Evolutionary conservation across 2,113 vertebrate genomes (phyloP).

Genomic region (Brachyhypopomus occidentalis): DNA sequence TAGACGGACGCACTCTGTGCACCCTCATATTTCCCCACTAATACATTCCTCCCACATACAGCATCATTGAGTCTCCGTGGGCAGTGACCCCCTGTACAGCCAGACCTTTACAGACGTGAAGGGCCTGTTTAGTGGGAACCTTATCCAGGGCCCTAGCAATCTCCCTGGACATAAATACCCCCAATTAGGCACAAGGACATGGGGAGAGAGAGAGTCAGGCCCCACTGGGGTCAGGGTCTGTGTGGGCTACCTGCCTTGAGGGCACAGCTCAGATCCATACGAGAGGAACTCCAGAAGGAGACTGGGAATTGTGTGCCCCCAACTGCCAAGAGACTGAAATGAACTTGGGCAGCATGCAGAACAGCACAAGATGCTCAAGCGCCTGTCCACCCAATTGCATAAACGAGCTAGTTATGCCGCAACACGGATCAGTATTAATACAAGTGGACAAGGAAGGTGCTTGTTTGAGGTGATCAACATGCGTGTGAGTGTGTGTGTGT

Average conservation of each 20-base stretch:
- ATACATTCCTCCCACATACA: not conserved
- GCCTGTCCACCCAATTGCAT: not conserved
- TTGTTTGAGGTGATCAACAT: not conserved
- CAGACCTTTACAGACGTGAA: not conserved
- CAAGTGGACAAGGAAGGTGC: not conserved
- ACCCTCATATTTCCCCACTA: not conserved
- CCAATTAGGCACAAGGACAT: slow-evolving; percentile 38
- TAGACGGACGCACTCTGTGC: not conserved
- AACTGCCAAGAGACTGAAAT: slow-evolving; percentile 11
- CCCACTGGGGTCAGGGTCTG: not conserved
- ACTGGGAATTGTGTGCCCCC: not conserved
- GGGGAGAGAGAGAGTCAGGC: slow-evolving; percentile 1
- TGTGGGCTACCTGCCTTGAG: slow-evolving; percentile 19
- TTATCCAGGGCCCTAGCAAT: not conserved
- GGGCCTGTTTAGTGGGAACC: slow-evolving; percentile 2
- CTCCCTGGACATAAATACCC: slow-evolving; percentile 11
- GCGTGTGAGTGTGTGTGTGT: no score
- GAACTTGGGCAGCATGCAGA: not conserved
- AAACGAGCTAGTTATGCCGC: slow-evolving; percentile 8
- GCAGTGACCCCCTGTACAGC: not conserved
- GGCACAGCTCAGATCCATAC: not conserved
- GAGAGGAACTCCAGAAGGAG: not conserved
- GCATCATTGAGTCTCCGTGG: not conserved
- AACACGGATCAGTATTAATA: not conserved
- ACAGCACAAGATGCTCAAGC: slow-evolving; percentile 4